phyloP scores from a whole-genome alignment of 2,797 vertebrate species.

The Aythya fuligula region DNA sequence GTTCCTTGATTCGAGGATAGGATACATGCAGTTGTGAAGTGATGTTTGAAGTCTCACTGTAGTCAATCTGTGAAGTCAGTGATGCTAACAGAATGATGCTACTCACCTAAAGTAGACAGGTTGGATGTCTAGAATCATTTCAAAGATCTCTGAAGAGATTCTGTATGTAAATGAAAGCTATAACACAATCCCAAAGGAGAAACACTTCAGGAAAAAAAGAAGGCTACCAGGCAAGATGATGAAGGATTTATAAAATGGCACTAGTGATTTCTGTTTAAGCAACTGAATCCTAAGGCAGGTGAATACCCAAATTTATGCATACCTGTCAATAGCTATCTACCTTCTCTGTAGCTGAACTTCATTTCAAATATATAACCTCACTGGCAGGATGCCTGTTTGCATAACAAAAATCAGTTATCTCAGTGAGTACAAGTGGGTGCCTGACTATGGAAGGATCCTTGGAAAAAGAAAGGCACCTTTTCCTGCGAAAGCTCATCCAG shows the following conservation, averaged over 20 bases:
- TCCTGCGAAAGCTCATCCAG: neutral
- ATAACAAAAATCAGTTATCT: neutral
- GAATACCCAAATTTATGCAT: neutral
- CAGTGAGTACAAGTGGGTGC: neutral
- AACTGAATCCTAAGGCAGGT: neutral
- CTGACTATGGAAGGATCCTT: neutral
- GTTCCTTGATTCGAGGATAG: no score
- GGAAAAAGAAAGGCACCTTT: neutral
- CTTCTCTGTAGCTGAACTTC: neutral
- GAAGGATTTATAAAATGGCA: neutral
- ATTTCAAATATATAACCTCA: neutral
- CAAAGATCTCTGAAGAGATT: neutral
- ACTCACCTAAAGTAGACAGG: neutral
- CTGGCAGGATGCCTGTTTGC: neutral
- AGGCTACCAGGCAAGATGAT: neutral
- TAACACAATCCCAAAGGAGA: neutral
- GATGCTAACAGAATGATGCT: neutral
- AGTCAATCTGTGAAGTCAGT: neutral
- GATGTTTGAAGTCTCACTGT: neutral
- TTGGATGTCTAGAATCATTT: neutral
- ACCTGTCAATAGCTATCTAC: neutral
- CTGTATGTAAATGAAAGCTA: neutral
- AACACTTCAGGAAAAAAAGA: neutral
- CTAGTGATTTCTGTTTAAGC: neutral
- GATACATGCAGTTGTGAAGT: neutral